Conservation (phyloP, 2,797 vertebrate species). For the Emys orbicularis region DNA sequence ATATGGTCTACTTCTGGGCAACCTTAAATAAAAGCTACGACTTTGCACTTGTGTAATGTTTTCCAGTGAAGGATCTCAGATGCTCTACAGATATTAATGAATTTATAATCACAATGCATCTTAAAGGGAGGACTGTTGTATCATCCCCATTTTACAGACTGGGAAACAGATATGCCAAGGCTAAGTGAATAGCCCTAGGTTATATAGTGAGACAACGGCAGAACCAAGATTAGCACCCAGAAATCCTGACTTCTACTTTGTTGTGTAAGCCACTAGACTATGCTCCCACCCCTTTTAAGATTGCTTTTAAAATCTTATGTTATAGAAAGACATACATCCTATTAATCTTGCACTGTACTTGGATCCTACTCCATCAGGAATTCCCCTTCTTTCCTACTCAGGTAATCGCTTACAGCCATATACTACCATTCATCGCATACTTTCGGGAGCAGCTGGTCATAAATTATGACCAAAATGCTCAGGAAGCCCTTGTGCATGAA, state of each 20-base stretch:
- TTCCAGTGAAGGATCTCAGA: background rate
- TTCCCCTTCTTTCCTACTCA: slow-evolving; percentile 23
- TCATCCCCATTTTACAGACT: background rate
- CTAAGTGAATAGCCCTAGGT: background rate
- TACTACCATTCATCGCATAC: slow-evolving; percentile 1
- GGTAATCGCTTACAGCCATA: slow-evolving; percentile 3
- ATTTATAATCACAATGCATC: background rate
- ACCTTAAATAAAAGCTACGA: background rate
- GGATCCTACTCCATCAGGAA: background rate
- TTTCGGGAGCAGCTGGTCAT: background rate
- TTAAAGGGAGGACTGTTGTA: background rate
- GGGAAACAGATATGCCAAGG: background rate
- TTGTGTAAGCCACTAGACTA: background rate
- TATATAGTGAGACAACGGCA: background rate
- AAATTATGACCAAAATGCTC: background rate
- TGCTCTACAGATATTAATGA: background rate
- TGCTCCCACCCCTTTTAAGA: background rate
- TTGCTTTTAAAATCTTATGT: background rate
- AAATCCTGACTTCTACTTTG: background rate
- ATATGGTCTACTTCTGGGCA: background rate
- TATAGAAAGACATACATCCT: background rate
- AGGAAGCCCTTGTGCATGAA: background rate
- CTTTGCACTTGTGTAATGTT: background rate
- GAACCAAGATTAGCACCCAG: background rate
- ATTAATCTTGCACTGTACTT: background rate